phyloP scores from a whole-genome alignment of 1,140 invertebrate species.

The Vanessa tameamea region DNA sequence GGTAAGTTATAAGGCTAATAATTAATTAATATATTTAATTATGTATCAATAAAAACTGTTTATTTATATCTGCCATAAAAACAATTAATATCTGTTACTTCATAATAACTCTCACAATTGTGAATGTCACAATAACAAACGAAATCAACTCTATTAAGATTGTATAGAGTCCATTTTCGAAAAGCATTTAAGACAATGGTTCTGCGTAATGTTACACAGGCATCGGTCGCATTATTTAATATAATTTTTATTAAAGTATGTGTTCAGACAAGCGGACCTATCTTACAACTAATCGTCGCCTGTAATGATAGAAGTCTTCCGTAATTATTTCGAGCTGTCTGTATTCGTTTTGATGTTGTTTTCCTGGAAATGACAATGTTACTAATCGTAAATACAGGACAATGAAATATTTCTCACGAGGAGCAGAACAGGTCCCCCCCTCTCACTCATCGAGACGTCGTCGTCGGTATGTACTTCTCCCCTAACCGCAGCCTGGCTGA shows the following conservation, averaged over 20 bases:
- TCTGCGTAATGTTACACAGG: slow-evolving; percentile 44
- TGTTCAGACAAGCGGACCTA: slow-evolving; percentile 65
- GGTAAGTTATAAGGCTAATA: too few species aligned
- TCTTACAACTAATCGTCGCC: slow-evolving; percentile 70
- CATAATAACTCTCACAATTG: background rate
- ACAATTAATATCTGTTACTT: background rate
- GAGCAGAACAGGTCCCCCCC: too few species aligned
- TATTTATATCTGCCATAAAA: background rate
- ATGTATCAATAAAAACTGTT: too few species aligned
- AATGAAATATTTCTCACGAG: too few species aligned
- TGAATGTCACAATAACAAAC: background rate
- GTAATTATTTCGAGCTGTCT: slow-evolving; percentile 71
- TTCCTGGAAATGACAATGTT: background rate
- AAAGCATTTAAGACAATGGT: slow-evolving; percentile 21
- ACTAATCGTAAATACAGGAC: background rate
- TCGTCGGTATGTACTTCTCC: too few species aligned
- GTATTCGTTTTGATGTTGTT: background rate
- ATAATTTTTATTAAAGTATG: slow-evolving; percentile 75
- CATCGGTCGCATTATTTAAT: slow-evolving; percentile 66
- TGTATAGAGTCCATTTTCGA: background rate
- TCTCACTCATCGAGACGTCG: too few species aligned
- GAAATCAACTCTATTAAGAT: background rate
- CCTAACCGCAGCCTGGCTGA: too few species aligned
- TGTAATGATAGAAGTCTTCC: slow-evolving; percentile 62
- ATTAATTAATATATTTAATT: too few species aligned